Percentiles rank a stretch among this genome's conserved stretches.
phyloP scores from a whole-genome alignment of 2,888 invertebrate genomes.

The Byasa hedistus region DNA sequence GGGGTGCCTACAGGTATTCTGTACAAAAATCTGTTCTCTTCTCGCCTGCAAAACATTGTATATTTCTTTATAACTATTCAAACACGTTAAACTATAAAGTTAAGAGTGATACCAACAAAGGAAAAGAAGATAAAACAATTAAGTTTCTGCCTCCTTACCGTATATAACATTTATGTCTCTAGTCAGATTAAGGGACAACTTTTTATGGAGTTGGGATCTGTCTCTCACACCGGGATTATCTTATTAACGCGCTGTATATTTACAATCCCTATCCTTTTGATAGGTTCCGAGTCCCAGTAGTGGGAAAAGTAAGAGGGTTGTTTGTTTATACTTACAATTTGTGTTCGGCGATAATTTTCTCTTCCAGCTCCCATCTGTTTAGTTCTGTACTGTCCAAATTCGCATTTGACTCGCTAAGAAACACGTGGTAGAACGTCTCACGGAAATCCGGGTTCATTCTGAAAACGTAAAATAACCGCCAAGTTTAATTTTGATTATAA shows the following conservation, averaged over 20 bases:
- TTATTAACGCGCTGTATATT: background rate
- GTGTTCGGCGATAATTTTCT: slow-evolving; percentile 51
- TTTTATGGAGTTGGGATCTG: too few species aligned
- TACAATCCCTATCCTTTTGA: background rate
- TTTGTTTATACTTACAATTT: slow-evolving; percentile 49
- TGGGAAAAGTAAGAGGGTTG: too few species aligned
- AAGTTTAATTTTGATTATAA: background rate
- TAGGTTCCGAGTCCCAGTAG: too few species aligned
- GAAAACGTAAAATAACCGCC: slow-evolving; percentile 28
- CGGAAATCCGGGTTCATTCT: slow-evolving; percentile 67
- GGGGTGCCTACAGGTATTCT: slow-evolving; percentile 53
- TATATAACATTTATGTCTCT: too few species aligned
- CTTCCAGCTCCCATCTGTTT: slow-evolving; percentile 59
- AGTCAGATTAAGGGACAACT: too few species aligned
- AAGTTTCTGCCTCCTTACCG: too few species aligned
- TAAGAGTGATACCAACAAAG: too few species aligned
- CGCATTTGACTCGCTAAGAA: slow-evolving; percentile 43
- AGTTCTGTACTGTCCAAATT: slow-evolving; percentile 40
- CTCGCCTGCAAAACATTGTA: slow-evolving; percentile 51
- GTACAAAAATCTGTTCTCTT: slow-evolving; percentile 53
- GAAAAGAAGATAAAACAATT: too few species aligned
- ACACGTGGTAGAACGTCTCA: slow-evolving; percentile 53
- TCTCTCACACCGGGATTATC: too few species aligned
- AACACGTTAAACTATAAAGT: too few species aligned
- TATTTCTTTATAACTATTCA: background rate